Base-by-base conservation (phyloP, 2,797 vertebrate genomes). In the Lophura swinhoii region DNA sequence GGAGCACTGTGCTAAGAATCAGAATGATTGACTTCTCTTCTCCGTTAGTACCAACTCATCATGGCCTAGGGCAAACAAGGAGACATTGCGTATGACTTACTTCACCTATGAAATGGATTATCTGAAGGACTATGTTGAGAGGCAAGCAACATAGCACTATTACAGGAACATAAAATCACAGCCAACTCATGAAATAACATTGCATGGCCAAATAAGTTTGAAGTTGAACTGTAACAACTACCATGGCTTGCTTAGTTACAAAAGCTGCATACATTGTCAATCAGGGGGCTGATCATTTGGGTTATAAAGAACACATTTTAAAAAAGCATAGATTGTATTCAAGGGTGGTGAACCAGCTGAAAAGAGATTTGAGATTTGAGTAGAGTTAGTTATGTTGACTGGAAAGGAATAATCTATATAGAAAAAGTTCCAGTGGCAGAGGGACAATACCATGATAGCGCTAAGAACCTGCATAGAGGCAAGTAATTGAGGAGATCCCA, bases 391-490 rank as follows among this genome's bases (percentile, higher is more conserved):
- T 77, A 12, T 33, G 14, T 80, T 64, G 63, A 68, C 7, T 62
- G 41, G 84, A 78, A 0, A 0, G 3, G 5, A 90, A 72, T 71
- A 83, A 77, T 56, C 1, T 0, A 16, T 44, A 17, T 2, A 64
- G 53, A 85, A 84, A 89, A 63, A 2, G 10, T 8, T 2, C 3
- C 23, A 28, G 29, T 60, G 2, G 4, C 15, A 80, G 17, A 10
- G 29, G 9, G 28, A 16, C 4, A 4, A 16, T 17, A 43, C 29
- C 44, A 14, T 84, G 44, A 37, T 33, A 29, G 18, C 71, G 14
- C 5, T 87, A 66, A 66, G 26, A 67, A 87, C 58, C 58, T 59
- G 26, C 33, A 46, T 8, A 51, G 6, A 67, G 4, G 4, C 16
- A 66, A 67, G 21, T 20, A 13, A 35, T 14, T 62, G 43, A 51